Conservation (phyloP, 2,113 vertebrate species). For the Equus quagga region DNA sequence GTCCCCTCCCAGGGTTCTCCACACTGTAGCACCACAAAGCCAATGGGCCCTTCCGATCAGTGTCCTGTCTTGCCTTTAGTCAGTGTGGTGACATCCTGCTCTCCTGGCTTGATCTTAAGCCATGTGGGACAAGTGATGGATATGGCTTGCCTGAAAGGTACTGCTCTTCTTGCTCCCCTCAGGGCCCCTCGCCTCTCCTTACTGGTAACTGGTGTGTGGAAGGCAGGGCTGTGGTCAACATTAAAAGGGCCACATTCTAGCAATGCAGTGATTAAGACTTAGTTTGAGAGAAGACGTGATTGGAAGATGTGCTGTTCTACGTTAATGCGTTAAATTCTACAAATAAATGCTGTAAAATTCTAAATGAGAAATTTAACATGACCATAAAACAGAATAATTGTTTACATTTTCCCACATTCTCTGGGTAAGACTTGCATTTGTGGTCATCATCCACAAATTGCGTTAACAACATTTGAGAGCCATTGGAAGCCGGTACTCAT, state of each 20-base stretch:
- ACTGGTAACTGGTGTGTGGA: neutral
- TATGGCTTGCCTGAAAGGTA: neutral
- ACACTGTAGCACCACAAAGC: neutral
- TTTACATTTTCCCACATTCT: neutral
- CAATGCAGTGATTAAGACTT: neutral
- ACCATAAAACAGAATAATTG: neutral
- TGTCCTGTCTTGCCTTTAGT: neutral
- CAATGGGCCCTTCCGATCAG: neutral
- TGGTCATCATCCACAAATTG: neutral
- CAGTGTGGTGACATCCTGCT: neutral
- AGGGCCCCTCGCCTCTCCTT: neutral
- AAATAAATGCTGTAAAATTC: neutral
- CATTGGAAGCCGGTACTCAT: neutral
- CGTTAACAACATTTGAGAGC: neutral
- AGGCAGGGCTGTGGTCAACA: neutral
- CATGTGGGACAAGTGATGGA: neutral
- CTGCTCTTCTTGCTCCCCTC: neutral
- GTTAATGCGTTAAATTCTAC: neutral
- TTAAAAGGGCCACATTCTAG: neutral
- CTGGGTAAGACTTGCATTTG: neutral
- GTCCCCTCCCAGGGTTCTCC: neutral
- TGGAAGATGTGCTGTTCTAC: neutral
- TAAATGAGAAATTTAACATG: slow-evolving; percentile 10
- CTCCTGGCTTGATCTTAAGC: neutral
- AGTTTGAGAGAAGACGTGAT: neutral